phyloP scores from a whole-genome alignment of 2,113 vertebrate species.

The Canis aureus region DNA sequence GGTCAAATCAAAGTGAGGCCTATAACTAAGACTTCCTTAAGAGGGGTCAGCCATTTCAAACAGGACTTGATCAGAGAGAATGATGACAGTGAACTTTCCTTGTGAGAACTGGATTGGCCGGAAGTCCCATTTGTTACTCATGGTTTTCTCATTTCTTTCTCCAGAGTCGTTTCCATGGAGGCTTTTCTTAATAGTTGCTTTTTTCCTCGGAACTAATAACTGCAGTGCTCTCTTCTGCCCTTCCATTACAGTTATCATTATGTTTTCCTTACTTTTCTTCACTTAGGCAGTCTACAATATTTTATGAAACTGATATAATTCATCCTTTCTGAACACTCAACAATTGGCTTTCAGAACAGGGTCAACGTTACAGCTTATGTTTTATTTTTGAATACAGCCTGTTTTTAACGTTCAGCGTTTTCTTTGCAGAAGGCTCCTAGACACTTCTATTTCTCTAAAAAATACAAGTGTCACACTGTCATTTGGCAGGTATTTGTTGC shows the following conservation, averaged over 20 bases:
- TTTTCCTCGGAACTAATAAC: neutral
- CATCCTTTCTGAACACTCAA: neutral
- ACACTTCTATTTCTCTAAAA: neutral
- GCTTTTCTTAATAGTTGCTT: neutral
- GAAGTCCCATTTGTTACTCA: neutral
- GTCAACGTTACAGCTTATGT: neutral
- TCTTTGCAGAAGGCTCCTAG: neutral
- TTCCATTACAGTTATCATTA: slow-evolving; percentile 11
- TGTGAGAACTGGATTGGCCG: neutral
- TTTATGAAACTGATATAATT: neutral
- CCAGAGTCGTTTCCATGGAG: neutral
- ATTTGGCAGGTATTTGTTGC: neutral
- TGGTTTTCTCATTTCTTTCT: neutral
- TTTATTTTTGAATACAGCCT: neutral
- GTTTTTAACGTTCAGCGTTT: neutral
- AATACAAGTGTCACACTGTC: neutral
- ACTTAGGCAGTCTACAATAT: neutral
- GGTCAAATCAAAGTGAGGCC: slow-evolving; percentile 7
- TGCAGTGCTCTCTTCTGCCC: neutral
- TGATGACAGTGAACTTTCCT: neutral
- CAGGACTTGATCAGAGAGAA: neutral
- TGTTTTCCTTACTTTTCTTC: slow-evolving; percentile 29
- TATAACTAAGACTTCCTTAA: neutral
- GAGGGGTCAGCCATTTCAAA: neutral
- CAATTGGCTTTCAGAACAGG: neutral